Evolutionary conservation across 2,113 vertebrate species (phyloP), one percentile per base, ranked within the genome.

Genomic region (Pungitius pungitius): DNA sequence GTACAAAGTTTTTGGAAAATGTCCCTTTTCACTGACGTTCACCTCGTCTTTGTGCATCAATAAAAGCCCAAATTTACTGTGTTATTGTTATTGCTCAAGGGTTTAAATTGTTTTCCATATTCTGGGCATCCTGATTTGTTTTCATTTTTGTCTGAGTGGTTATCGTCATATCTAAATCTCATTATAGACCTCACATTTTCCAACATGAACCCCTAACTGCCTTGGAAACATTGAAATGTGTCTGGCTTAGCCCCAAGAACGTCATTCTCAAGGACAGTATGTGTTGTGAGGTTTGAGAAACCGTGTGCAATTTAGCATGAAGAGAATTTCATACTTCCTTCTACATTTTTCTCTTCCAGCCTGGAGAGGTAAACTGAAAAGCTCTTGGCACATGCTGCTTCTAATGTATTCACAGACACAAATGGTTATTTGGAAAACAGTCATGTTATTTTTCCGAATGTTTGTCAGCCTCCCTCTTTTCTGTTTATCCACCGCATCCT

Each of bases 281-380:
- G 61, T 71, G 27, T 63, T 73, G 57, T 24, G 75, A 69, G 70
- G 70, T 88, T 88, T 75, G 76, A 63, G 83, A 86, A 88, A 66
- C 66, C 74, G 70, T 84, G 82, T 79, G 82, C 81, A 86, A 86
- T 88, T 88, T 76, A 88, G 70, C 86, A 89, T 85, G 80, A 84
- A 80, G 82, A 83, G 84, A 85, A 77, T 89, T 81, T 89, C 73
- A 80, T 88, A 83, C 76, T 86, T 70, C 35, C 60, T 72, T 70
- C 78, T 68, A 42, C 77, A 80, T 81, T 81, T 45, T 69, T 80
- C 57, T 27, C 30, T 57, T 78, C 73, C 73, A 86, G 80, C 77
- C 75, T 35, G 71, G 59, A 77, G 75, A 71, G 75, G 49, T 24
- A 80, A 77, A 57, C 86, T 69, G 69, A 56, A 80, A 74, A 72